phyloP scores from a whole-genome alignment of 1,140 invertebrate species.

The Eriosoma lanigerum region DNA sequence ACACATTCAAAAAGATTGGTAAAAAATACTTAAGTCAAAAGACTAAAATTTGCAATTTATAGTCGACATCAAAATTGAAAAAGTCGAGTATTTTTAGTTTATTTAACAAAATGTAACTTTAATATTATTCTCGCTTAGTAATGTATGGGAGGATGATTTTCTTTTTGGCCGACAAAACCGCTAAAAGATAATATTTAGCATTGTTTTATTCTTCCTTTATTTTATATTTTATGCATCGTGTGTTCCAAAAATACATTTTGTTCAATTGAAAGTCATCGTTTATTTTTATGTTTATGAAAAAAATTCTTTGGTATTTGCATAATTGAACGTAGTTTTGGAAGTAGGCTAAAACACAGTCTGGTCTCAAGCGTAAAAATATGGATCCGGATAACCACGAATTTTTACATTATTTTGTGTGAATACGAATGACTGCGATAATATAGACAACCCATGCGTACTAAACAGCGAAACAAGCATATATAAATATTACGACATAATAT shows the following conservation, averaged over 20 bases:
- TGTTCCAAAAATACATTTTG: conserved; percentile 19
- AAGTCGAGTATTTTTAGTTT: conserved; percentile 18
- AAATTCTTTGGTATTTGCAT: conserved; percentile 27
- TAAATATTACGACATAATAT: neutral
- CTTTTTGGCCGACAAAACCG: conserved; percentile 34
- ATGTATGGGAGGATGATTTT: conserved; percentile 8
- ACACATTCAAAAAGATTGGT: too few relatives aligned
- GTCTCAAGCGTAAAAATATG: conserved; percentile 37
- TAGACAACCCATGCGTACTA: neutral
- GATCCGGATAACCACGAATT: conserved; percentile 12
- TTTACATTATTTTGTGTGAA: neutral
- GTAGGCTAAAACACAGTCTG: neutral
- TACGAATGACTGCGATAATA: conserved; percentile 32
- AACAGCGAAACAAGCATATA: neutral
- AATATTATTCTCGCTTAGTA: neutral
- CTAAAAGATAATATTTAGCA: conserved; percentile 33
- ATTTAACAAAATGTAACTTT: conserved; percentile 18
- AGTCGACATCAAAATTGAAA: conserved; percentile 32
- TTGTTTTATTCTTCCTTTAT: conserved; percentile 20
- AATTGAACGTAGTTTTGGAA: conserved; percentile 26
- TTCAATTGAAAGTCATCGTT: conserved; percentile 39
- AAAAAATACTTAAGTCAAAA: too few relatives aligned
- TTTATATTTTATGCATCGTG: neutral
- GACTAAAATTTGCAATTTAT: conserved; percentile 37
- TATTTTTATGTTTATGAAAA: conserved; percentile 31